Conservation (phyloP, 1,140 invertebrate species). For the Heliothis subflexa region DNA sequence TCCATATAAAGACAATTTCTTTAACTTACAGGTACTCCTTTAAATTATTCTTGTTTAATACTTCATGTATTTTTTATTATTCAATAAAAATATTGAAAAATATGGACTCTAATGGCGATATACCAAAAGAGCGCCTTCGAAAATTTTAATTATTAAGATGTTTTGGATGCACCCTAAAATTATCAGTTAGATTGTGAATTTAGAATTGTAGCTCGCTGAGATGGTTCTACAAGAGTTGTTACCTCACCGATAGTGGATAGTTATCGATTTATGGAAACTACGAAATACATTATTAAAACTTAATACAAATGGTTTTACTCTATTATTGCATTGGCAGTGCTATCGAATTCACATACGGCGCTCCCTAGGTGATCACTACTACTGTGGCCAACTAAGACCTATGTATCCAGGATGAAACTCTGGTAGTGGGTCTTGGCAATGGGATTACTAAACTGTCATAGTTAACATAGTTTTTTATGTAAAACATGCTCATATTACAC, state of each 20-base stretch:
- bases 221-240: constrained; percentile 81
- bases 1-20: background rate
- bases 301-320: constrained; percentile 33
- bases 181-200: constrained; percentile 74
- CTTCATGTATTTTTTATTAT: background rate
- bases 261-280: constrained; percentile 82
- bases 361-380: too few relatives aligned
- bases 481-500: background rate
- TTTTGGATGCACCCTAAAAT: constrained; percentile 71
- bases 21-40: background rate
- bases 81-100: background rate
- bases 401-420: too few relatives aligned
- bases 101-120: background rate
- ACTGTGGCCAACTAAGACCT: too few relatives aligned
- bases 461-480: too few relatives aligned
- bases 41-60: constrained; percentile 7
- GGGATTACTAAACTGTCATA: too few relatives aligned
- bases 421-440: too few relatives aligned
- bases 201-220: constrained; percentile 74
- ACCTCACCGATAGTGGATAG: constrained; percentile 85
- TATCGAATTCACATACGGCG: too few relatives aligned
- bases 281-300: constrained; percentile 77
- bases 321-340: background rate
- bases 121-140: background rate
- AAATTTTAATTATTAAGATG: constrained; percentile 31